Evolutionary conservation across 1,140 invertebrate species (phyloP), one percentile per base, ranked within the genome.

Genomic region (Drosophila bocki): DNA sequence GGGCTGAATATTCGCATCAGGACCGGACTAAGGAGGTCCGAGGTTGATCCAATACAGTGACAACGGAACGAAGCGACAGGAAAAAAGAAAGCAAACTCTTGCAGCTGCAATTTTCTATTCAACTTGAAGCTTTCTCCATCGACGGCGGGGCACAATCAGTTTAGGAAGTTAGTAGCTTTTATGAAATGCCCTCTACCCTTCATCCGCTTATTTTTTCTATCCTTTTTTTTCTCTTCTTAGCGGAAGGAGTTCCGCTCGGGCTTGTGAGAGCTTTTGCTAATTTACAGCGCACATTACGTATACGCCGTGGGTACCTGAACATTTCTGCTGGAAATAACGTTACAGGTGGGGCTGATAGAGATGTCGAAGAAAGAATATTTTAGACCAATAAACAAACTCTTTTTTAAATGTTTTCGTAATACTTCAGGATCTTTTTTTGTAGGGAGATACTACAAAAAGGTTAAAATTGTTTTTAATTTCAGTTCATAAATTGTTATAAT

Each of bases 21-120:
- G 53, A 42, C 44, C 22, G 19, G 32, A 39, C 41, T 29, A 75
- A 41, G 61, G 33, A 41, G 54, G 37, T 71, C 37, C 51, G 37
- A 26, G 51, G 53, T 60, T 72, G 67, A 72, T 72, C 69, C 53
- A 70, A 72, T 59, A 71, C 69, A 70, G 65, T 41, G 65, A 72
- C 65, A 62, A 51, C 77, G 33, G 19, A 60, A 32, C 53, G 51
- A 22, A 72, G 17, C 37, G 51, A 22, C 67, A 29, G 44, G 32
- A 29, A 59, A 50, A 57, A 42, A 3, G 19, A 50, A 59, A 29
- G 54, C 41, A 70, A 65, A 67, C 54, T 56, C 71, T 57, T 57
- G 26, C 75, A 68, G 47, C 75, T 82, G 69, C 79, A 79, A 72
- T 87, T 85, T 79, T 87, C 83, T 54, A 76, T 86, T 75, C 80